A percentile compares a stretch with the other conserved stretches of the same genome.
Evolutionary conservation across 2,888 invertebrate species (phyloP).

Genomic region (Pristionchus arcanus): DNA sequence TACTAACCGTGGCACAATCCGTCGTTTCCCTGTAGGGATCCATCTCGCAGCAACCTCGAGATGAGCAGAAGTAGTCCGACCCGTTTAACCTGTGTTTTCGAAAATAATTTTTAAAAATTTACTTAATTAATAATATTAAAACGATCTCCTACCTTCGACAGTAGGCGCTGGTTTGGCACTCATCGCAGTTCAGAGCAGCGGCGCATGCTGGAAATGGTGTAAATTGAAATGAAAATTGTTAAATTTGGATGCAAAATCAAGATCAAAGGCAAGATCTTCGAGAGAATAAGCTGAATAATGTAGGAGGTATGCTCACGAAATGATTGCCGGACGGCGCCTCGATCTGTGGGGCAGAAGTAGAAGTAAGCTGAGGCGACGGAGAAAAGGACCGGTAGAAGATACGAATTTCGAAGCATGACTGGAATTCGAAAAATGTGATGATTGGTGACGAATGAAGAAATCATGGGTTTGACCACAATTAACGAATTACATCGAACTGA

Average conservation of each 20-base stretch:
- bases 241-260: neutral
- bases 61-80: constrained; percentile 48
- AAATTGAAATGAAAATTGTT: neutral
- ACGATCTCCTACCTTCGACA: neutral
- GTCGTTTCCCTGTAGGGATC: constrained; percentile 54
- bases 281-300: neutral
- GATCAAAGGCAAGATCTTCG: neutral
- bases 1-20: constrained; percentile 51
- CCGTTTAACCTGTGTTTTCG: constrained; percentile 40
- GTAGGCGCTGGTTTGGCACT: constrained; percentile 51
- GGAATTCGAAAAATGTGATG: neutral
- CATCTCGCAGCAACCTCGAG: constrained; percentile 50
- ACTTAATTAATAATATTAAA: neutral
- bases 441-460: neutral
- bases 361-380: constrained; percentile 51
- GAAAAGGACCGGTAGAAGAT: constrained; percentile 30
- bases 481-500: neutral
- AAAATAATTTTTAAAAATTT: neutral
- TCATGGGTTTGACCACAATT: neutral
- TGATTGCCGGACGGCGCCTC: constrained; percentile 51
- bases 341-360: constrained; percentile 55
- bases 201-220: constrained; percentile 18
- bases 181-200: constrained; percentile 49
- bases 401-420: constrained; percentile 36
- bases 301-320: constrained; percentile 14